Evolutionary conservation across 2,113 vertebrate species (phyloP).

Genomic region (Crotalus helleri): DNA sequence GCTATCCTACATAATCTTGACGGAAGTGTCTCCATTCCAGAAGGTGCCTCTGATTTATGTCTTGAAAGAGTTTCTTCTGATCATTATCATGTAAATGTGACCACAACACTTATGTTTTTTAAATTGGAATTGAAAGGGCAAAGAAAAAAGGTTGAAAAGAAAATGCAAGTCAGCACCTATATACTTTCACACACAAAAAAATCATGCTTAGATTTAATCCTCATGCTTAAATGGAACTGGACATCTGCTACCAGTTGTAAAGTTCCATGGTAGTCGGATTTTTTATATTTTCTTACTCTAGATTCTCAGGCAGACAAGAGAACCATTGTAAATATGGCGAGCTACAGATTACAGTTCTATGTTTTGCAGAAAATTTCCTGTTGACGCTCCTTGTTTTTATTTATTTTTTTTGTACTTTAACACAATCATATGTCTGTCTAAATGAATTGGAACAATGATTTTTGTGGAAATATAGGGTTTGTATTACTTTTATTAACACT

Average conservation of each 20-base stretch:
- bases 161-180: not conserved
- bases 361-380: not conserved
- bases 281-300: not conserved
- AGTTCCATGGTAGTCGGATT: not conserved
- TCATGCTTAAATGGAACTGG: not conserved
- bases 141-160: not conserved
- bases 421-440: not conserved
- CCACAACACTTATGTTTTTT: not conserved
- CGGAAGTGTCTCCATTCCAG: not conserved
- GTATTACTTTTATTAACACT: not conserved
- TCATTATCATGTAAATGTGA: not conserved
- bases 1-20: not conserved
- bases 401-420: not conserved
- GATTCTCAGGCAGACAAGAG: not conserved
- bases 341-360: not conserved
- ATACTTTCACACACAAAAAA: not conserved
- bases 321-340: not conserved
- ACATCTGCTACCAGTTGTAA: not conserved
- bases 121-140: not conserved
- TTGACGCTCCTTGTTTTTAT: not conserved
- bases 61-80: not conserved
- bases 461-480: not conserved
- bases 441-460: not conserved
- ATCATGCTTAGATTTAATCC: not conserved
- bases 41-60: not conserved